Percentiles rank a stretch among this genome's conserved stretches.
Conservation (phyloP, 2,888 invertebrate genomes). For the Drosophila putrida region DNA sequence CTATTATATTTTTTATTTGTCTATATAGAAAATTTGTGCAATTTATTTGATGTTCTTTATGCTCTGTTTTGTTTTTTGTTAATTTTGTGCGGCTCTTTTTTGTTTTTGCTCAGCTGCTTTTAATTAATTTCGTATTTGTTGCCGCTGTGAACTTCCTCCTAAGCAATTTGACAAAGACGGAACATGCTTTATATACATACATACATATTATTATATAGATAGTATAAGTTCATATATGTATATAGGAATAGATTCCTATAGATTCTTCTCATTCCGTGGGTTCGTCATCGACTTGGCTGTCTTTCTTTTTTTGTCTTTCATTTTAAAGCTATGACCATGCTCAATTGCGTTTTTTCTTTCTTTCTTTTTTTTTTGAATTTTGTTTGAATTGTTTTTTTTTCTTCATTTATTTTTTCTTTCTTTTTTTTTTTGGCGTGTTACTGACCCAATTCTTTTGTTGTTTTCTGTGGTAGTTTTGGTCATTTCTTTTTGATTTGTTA, state of each 20-base stretch:
- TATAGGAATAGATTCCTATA: constrained; percentile 21
- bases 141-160: constrained; percentile 63
- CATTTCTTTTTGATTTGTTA: constrained; percentile 79
- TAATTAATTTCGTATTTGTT: constrained; percentile 57
- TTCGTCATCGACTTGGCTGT: constrained; percentile 31
- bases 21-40: constrained; percentile 60
- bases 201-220: constrained; percentile 12
- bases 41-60: constrained; percentile 69
- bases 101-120: constrained; percentile 59
- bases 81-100: background rate
- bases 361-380: constrained; percentile 26
- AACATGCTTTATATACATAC: constrained; percentile 34
- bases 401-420: constrained; percentile 25
- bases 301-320: constrained; percentile 49
- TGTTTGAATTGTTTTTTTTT: constrained; percentile 33
- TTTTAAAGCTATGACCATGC: constrained; percentile 69
- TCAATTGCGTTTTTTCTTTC: constrained; percentile 66
- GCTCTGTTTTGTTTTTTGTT: constrained; percentile 9
- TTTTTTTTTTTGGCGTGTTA: constrained; percentile 71
- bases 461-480: constrained; percentile 61
- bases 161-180: constrained; percentile 58
- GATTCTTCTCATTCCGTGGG: constrained; percentile 12
- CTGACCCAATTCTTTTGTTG: constrained; percentile 75
- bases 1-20: constrained; percentile 34
- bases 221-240: constrained; percentile 13